A percentile compares a stretch with the other conserved stretches of the same genome.
These are phyloP conservation scores for Odontomachus brunneus DNA, from an alignment of 1,140 invertebrate species.

Conservation along the genomic window DNA sequence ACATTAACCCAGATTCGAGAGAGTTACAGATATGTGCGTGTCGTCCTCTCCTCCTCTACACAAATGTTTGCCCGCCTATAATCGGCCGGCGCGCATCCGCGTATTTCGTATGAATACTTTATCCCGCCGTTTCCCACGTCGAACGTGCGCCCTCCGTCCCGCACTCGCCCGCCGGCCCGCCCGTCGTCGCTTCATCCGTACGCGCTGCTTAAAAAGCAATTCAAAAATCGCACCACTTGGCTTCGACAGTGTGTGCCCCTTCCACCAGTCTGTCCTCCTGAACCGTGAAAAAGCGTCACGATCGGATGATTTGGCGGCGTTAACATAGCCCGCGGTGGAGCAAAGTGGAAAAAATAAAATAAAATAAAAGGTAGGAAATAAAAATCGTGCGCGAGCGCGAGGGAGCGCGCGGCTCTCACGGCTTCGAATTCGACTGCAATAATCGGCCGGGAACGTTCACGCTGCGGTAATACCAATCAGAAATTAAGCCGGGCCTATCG, in stretches of 20 bases:
- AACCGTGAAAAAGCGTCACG: conserved; percentile 5
- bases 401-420: too few species aligned
- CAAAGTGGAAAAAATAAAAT: too few species aligned
- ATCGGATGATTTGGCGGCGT: conserved; percentile 43
- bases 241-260: neutral
- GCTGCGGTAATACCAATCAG: conserved; percentile 80
- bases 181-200: neutral
- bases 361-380: neutral
- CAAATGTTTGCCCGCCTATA: conserved; percentile 70
- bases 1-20: conserved; percentile 73
- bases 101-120: conserved; percentile 70
- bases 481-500: conserved; percentile 80
- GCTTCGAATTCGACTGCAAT: conserved; percentile 19
- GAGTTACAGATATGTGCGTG: conserved; percentile 57
- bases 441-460: conserved; percentile 66
- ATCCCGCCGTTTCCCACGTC: conserved; percentile 56
- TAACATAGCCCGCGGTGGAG: conserved; percentile 8
- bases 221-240: conserved; percentile 42
- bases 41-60: conserved; percentile 46
- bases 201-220: conserved; percentile 48
- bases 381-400: conserved; percentile 68
- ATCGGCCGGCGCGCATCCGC: conserved; percentile 61
- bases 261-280: neutral
- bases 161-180: neutral
- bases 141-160: neutral